phyloP scores from a whole-genome alignment of 2,113 vertebrate species.

The Leucoraja erinaceus region DNA sequence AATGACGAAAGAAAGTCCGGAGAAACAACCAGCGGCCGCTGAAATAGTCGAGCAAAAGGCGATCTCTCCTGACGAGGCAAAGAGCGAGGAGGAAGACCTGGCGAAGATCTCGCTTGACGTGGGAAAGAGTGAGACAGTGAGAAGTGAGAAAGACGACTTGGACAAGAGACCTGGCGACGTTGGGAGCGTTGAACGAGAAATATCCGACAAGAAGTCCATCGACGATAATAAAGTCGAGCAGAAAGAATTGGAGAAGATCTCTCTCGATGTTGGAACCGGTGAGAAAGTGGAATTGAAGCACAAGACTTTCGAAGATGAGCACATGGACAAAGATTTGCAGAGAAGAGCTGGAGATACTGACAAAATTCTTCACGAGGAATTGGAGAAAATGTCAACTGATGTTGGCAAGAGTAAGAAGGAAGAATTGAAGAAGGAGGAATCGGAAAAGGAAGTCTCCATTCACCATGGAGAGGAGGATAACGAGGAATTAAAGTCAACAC shows the following conservation, averaged over 20 bases:
- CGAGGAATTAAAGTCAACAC: background rate
- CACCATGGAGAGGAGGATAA: background rate
- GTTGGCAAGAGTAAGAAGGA: background rate
- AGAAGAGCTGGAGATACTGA: background rate
- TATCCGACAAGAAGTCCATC: background rate
- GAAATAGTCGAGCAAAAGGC: background rate
- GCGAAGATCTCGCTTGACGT: background rate
- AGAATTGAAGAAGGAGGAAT: background rate
- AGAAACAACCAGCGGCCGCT: background rate
- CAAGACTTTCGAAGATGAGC: background rate
- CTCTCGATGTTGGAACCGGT: background rate
- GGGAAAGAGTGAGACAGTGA: background rate
- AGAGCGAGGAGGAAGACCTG: too few species aligned
- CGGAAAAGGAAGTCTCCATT: background rate
- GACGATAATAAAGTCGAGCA: background rate
- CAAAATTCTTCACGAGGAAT: background rate
- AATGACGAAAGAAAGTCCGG: background rate
- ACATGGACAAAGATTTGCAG: background rate
- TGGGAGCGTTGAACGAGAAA: background rate
- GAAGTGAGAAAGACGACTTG: background rate
- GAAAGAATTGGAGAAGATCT: background rate
- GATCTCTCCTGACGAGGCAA: too few species aligned
- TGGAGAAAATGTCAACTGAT: background rate
- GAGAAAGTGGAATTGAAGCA: background rate
- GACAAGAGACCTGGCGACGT: background rate